Percentiles rank a stretch among this genome's conserved stretches.
Conservation (phyloP, 2,888 invertebrate species). For the Monochamus alternatus region DNA sequence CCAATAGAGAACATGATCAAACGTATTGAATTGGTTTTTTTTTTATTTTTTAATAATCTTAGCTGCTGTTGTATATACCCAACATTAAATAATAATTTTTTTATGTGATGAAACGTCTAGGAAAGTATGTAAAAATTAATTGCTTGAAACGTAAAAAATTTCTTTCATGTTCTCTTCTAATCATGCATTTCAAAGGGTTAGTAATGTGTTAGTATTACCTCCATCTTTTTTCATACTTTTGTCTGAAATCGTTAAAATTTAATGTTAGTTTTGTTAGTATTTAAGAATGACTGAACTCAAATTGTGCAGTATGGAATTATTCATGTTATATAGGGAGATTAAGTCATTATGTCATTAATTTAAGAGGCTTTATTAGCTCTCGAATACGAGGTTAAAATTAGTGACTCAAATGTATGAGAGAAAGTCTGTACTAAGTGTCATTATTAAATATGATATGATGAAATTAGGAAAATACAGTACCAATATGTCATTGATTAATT, state of each 20-base stretch:
- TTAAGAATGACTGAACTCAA: neutral
- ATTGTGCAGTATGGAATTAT: neutral
- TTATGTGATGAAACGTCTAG: too few species aligned
- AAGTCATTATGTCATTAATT: too few species aligned
- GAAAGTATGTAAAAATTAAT: neutral
- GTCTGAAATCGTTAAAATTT: conserved; percentile 73
- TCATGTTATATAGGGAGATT: too few species aligned
- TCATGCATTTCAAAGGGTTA: conserved; percentile 51
- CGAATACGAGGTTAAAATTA: too few species aligned
- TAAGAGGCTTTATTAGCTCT: too few species aligned
- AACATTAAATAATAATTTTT: too few species aligned
- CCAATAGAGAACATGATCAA: conserved; percentile 44
- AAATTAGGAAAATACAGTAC: too few species aligned
- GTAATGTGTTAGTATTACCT: conserved; percentile 73
- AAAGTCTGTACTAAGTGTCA: too few species aligned
- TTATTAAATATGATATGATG: too few species aligned
- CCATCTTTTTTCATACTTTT: conserved; percentile 84
- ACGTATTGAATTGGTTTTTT: too few species aligned
- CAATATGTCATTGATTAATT: too few species aligned
- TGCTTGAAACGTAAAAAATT: neutral
- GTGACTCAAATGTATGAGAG: too few species aligned
- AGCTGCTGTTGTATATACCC: neutral
- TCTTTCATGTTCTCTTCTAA: conserved; percentile 45
- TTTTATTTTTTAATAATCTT: neutral
- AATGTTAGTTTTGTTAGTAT: conserved; percentile 17